These are phyloP conservation scores for Zeuzera pyrina DNA, from an alignment of 2,888 invertebrate species.

Conservation along the genomic window DNA sequence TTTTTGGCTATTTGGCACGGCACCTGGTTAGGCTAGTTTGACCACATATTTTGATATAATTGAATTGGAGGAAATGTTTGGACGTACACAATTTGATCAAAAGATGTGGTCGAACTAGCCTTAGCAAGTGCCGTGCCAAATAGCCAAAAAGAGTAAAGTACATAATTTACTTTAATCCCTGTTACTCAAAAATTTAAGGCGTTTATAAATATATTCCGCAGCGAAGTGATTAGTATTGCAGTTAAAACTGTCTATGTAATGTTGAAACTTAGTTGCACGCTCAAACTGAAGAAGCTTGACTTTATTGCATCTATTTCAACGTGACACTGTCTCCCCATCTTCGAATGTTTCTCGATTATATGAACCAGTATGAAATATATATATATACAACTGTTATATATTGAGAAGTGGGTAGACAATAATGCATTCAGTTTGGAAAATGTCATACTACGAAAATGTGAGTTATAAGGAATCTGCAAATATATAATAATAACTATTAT, in stretches of 20 bases:
- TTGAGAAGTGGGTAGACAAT: too few relatives aligned
- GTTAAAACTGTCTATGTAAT: conserved; percentile 94
- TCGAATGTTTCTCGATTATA: too few relatives aligned
- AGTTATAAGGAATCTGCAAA: too few relatives aligned
- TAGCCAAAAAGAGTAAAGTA: conserved; percentile 89
- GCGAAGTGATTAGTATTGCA: conserved; percentile 97
- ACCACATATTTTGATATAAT: conserved; percentile 56
- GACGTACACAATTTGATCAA: conserved; percentile 92
- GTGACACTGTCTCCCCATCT: conserved; percentile 21
- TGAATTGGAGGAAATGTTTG: conserved; percentile 68
- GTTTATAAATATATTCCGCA: conserved; percentile 93
- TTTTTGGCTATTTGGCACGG: too few relatives aligned
- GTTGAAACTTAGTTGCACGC: conserved; percentile 85
- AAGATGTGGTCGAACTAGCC: conserved; percentile 96
- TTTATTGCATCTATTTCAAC: conserved; percentile 94
- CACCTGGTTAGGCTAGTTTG: too few relatives aligned
- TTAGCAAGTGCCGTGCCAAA: conserved; percentile 97
- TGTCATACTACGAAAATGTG: too few relatives aligned
- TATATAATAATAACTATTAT: too few relatives aligned
- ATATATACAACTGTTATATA: too few relatives aligned
- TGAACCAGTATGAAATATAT: too few relatives aligned
- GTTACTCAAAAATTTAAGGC: conserved; percentile 91
- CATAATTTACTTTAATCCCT: conserved; percentile 84
- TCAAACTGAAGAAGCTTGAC: conserved; percentile 88
- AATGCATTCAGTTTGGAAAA: too few relatives aligned